Conservation (phyloP, 2,113 vertebrate species). For the Gobius niger region DNA sequence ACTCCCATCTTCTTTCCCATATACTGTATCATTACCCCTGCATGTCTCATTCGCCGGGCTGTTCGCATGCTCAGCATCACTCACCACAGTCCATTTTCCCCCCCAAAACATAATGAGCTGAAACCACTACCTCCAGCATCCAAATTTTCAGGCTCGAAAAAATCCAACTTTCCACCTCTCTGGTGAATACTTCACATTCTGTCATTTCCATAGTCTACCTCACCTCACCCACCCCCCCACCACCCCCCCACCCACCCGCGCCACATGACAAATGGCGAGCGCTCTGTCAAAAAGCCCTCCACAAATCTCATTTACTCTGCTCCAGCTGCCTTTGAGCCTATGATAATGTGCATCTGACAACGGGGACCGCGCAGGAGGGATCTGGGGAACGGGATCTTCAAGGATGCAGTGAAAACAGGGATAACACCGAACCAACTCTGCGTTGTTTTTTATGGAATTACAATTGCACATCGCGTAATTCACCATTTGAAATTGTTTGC, state of each 20-base stretch:
- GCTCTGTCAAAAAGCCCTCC: background rate
- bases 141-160: background rate
- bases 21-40: background rate
- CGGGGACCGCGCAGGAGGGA: too few relatives aligned
- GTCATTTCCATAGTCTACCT: background rate
- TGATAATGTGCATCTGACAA: background rate
- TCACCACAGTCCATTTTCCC: background rate
- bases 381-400: too few relatives aligned
- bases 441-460: too few relatives aligned
- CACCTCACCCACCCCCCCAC: background rate
- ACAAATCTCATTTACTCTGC: background rate
- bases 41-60: background rate
- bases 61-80: background rate
- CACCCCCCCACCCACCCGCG: too few relatives aligned
- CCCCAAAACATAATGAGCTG: background rate
- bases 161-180: background rate
- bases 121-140: constrained; percentile 3
- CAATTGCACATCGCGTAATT: too few relatives aligned
- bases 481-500: too few relatives aligned
- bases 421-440: too few relatives aligned
- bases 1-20: background rate
- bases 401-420: too few relatives aligned
- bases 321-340: background rate
- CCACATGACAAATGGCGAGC: background rate
- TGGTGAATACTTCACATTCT: background rate